Evolutionary conservation across 2,797 vertebrate species (phyloP).

Genomic region (Amblyraja radiata): DNA sequence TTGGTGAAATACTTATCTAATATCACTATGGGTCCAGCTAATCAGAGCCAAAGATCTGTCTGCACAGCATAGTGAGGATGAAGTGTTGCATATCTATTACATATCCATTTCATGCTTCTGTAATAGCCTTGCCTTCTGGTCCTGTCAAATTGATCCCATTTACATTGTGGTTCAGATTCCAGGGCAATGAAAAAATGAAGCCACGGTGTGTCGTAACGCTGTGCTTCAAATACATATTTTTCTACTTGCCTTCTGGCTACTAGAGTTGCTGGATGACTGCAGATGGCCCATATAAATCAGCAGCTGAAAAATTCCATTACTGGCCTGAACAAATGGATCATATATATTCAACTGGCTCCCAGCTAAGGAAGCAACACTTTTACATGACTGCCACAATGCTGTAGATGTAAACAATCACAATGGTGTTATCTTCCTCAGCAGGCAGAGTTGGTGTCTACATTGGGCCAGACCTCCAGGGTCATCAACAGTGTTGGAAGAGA

Average conservation of each 20-base stretch:
- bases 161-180: background rate
- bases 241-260: conserved; percentile 1
- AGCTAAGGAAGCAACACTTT: background rate
- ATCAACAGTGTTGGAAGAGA: background rate
- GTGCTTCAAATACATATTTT: background rate
- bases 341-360: background rate
- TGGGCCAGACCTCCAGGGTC: background rate
- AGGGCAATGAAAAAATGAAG: background rate
- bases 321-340: background rate
- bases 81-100: background rate
- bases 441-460: background rate
- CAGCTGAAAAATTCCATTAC: background rate
- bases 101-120: background rate
- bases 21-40: background rate
- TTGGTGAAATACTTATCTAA: background rate
- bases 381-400: background rate
- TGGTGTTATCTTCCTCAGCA: background rate
- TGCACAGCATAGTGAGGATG: background rate
- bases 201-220: background rate
- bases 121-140: background rate
- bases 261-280: background rate
- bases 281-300: background rate
- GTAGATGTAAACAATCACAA: background rate
- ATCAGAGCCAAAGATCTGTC: background rate
- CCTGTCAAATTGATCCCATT: background rate